These are phyloP conservation scores for Lytechinus variegatus DNA, from an alignment of 35 echinoderm and acorn worm genomes.

Conservation along the genomic window DNA sequence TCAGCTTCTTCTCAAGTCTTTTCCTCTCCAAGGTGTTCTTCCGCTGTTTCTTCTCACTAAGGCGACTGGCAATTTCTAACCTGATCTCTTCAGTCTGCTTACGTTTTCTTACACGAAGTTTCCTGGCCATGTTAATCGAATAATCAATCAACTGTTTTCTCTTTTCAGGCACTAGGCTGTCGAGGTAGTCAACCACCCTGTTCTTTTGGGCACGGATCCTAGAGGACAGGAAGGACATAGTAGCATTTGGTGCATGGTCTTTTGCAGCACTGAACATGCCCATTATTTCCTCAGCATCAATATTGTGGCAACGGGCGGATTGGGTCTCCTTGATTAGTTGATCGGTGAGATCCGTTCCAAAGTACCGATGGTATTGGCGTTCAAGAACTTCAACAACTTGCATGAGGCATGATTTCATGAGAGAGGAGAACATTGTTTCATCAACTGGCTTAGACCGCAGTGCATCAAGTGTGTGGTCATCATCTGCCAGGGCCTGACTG, in stretches of 20 bases:
- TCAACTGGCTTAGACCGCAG: neutral
- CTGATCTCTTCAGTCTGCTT: neutral
- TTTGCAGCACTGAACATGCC: constrained; percentile 61
- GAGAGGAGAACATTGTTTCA: neutral
- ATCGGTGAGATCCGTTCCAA: neutral
- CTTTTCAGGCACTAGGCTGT: neutral
- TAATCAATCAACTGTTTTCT: neutral
- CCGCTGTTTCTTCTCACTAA: constrained; percentile 22
- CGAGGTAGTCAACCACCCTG: constrained; percentile 45
- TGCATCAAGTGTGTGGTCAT: neutral
- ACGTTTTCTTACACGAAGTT: neutral
- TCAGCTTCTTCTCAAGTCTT: neutral
- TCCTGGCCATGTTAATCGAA: neutral
- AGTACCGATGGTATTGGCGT: neutral
- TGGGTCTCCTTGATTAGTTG: neutral
- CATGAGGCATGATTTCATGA: neutral
- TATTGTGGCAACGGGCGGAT: neutral
- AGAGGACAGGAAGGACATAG: constrained; percentile 23
- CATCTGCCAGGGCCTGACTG: neutral
- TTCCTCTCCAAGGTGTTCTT: neutral
- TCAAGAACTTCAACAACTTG: neutral
- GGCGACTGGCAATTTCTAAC: constrained; percentile 21
- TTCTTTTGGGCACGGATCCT: constrained; percentile 57
- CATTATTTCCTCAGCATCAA: constrained; percentile 49
- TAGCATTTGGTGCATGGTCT: constrained; percentile 30